Base-by-base conservation (phyloP, 2,113 vertebrate species). In the Myiagra hebetior region DNA sequence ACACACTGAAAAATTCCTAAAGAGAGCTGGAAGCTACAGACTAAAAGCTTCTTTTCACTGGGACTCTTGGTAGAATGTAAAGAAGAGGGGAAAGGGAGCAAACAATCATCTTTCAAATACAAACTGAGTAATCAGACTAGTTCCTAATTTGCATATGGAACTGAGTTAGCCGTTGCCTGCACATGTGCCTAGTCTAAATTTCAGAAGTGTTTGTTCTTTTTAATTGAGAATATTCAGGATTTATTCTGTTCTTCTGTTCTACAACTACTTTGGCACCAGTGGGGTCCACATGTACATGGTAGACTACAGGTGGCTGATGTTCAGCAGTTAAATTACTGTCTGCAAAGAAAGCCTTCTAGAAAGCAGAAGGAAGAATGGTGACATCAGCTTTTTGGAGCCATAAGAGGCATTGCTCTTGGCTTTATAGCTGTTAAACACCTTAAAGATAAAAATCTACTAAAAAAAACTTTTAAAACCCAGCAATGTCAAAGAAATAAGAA, bases 261-360 rank as follows among this genome's bases (percentile, higher is more conserved):
- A 52, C 59, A 89, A 17, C 19, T 46, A 19, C 15, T 77, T 37
- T 53, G 55, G 53, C 5, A 2, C 42, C 49, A 72, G 53, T 9
- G 7, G 10, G 7, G 7, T 12, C 17, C 37, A 79, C 0, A 0
- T 15, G 59, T 30, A 60, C 30, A 1, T 39, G 47, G 30, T 5
- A 76, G 42, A 79, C 68, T 4, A 28, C 11, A 86, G 30, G 24
- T 37, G 26, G 63, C 39, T 46, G 41, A 75, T 0, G 12, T 14
- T 50, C 47, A 75, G 39, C 56, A 72, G 23, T 6, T 64, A n/a
- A 56, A 67, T 39, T 56, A 55, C 3, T 3, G 2, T 13, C 52
- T 70, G 26, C 76, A 87, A 84, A 68, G 39, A 67, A 59, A 11
- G 14, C 16, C 35, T 68, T 86, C 28, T 50, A 84, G 53, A 89